phyloP scores from a whole-genome alignment of 2,797 vertebrate species.

The Pterois miles region DNA sequence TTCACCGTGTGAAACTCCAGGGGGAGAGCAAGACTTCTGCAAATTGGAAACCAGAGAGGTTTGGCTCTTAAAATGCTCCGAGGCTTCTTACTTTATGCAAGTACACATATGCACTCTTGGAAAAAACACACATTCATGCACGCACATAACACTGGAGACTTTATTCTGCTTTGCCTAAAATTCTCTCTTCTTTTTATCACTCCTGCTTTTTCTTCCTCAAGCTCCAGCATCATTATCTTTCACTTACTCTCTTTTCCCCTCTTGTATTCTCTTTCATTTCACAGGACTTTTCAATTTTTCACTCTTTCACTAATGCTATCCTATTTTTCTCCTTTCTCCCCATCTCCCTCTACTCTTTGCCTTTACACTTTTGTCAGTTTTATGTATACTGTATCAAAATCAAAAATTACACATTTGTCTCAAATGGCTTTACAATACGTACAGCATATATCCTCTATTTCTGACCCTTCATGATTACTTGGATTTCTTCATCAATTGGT shows the following conservation, averaged over 20 bases:
- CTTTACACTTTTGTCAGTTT: conserved; percentile 11
- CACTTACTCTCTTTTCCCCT: background rate
- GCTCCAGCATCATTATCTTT: conserved; percentile 12
- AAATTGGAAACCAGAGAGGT: conserved; percentile 28
- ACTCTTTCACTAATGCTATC: background rate
- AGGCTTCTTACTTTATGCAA: conserved; percentile 23
- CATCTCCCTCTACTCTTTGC: background rate
- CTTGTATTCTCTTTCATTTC: conserved; percentile 16
- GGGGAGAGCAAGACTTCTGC: conserved; percentile 13
- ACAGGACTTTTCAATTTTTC: background rate
- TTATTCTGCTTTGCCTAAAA: background rate
- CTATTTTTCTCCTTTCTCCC: background rate
- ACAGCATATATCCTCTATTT: background rate
- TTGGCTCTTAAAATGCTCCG: conserved; percentile 6
- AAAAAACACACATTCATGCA: background rate
- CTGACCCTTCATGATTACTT: no score
- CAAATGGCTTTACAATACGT: background rate
- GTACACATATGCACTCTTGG: background rate
- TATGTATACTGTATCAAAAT: conserved; percentile 18
- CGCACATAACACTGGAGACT: conserved; percentile 2
- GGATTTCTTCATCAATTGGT: no score
- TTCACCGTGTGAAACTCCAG: conserved; percentile 11
- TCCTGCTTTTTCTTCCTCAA: background rate
- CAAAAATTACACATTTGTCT: conserved; percentile 6
- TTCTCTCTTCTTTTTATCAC: conserved; percentile 7